Evolutionary conservation across 2,113 vertebrate genomes (phyloP).

Genomic region (Zeus faber): DNA sequence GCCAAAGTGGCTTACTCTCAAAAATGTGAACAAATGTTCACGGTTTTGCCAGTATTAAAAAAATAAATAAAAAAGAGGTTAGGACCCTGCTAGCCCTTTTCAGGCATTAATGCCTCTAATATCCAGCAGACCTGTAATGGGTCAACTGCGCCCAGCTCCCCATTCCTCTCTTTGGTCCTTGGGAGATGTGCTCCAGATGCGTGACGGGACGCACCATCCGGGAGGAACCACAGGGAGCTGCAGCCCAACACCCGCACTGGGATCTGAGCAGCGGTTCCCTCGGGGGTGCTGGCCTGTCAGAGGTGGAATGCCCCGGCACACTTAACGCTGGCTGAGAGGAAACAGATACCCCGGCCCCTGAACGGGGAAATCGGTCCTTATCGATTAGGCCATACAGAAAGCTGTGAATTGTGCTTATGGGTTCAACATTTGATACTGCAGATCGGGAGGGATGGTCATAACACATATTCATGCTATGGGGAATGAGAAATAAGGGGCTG

Average conservation of each 20-base stretch:
- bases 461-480: conserved; percentile 43
- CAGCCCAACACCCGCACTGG: conserved; percentile 4
- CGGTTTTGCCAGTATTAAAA: too few relatives aligned
- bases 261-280: conserved; percentile 38
- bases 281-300: conserved; percentile 61
- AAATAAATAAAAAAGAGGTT: too few relatives aligned
- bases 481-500: conserved; percentile 13
- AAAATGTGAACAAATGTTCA: too few relatives aligned
- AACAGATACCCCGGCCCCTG: conserved; percentile 59
- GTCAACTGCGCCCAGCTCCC: background rate
- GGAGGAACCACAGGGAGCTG: background rate
- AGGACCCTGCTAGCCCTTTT: too few relatives aligned
- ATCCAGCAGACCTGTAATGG: conserved; percentile 53
- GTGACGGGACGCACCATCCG: conserved; percentile 48
- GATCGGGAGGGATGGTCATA: conserved; percentile 50
- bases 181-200: conserved; percentile 70
- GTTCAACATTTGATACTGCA: conserved; percentile 65
- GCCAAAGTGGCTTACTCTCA: too few relatives aligned
- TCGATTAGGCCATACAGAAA: conserved; percentile 59
- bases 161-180: conserved; percentile 13
- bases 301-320: conserved; percentile 69
- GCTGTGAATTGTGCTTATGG: conserved; percentile 67
- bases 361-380: conserved; percentile 49
- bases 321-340: conserved; percentile 68
- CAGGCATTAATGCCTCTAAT: too few relatives aligned